Evolutionary conservation across 2,113 vertebrate species (phyloP).

Genomic region (Etheostoma spectabile): DNA sequence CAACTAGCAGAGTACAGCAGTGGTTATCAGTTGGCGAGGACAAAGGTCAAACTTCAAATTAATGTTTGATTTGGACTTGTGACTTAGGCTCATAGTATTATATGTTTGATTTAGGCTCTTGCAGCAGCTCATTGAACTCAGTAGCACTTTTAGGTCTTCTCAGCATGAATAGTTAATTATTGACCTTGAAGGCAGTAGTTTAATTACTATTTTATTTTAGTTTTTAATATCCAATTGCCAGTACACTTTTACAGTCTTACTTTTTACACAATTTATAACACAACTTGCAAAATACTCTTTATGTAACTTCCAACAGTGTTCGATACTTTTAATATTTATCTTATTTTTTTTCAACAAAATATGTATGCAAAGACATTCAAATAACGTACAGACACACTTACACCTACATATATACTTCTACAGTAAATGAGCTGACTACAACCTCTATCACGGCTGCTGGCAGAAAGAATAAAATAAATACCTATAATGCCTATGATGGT

Average conservation of each 20-base stretch:
- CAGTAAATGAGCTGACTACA: not conserved
- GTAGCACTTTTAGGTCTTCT: not conserved
- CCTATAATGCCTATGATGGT: too few relatives aligned
- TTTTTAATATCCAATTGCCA: not conserved
- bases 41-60: conserved; percentile 10
- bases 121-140: not conserved
- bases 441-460: not conserved
- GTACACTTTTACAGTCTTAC: not conserved
- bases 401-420: not conserved
- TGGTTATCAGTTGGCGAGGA: not conserved
- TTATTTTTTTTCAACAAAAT: not conserved
- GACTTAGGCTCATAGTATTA: not conserved
- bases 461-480: not conserved
- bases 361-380: not conserved
- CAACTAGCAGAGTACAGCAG: not conserved
- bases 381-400: not conserved
- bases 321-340: not conserved
- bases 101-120: not conserved
- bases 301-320: not conserved
- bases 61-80: not conserved
- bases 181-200: not conserved
- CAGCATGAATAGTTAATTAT: not conserved
- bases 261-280: not conserved
- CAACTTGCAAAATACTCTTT: not conserved
- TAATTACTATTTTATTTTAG: not conserved